Evolutionary conservation across 2,797 vertebrate genomes (phyloP).

Genomic region (Taenioides sp.): DNA sequence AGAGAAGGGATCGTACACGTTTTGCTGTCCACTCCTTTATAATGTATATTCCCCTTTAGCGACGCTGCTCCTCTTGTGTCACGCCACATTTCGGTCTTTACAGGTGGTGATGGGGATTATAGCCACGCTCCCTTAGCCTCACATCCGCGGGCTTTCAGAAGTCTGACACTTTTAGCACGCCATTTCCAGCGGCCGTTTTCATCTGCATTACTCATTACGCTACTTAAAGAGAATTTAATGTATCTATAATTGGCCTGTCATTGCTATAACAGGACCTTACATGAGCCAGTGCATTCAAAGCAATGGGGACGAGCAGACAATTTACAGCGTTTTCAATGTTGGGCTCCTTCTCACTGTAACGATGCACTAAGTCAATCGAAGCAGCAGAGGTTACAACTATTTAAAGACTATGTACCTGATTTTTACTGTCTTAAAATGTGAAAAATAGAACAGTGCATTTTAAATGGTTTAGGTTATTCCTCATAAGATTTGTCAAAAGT

Average conservation of each 20-base stretch:
- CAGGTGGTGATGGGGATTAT: slow-evolving; percentile 32
- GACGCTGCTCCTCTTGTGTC: slow-evolving; percentile 11
- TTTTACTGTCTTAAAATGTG: too few species aligned
- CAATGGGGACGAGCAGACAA: slow-evolving; percentile 29
- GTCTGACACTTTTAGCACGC: slow-evolving; percentile 13
- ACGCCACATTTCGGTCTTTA: slow-evolving; percentile 25
- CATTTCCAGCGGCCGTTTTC: slow-evolving; percentile 16
- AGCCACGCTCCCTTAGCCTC: slow-evolving; percentile 27
- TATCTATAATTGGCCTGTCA: slow-evolving; percentile 46
- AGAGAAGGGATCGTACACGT: neutral
- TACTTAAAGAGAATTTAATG: slow-evolving; percentile 33
- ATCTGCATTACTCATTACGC: slow-evolving; percentile 31
- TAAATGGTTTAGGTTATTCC: too few species aligned
- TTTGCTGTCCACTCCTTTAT: neutral
- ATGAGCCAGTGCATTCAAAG: slow-evolving; percentile 33
- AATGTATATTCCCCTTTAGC: slow-evolving; percentile 17
- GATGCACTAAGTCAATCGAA: slow-evolving; percentile 33
- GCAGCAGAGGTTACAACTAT: slow-evolving; percentile 41
- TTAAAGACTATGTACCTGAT: neutral
- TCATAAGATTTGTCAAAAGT: too few species aligned
- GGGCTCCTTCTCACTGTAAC: slow-evolving; percentile 50
- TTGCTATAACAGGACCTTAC: slow-evolving; percentile 32
- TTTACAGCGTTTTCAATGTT: slow-evolving; percentile 35
- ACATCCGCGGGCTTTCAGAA: slow-evolving; percentile 12
- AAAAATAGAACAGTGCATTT: too few species aligned